phyloP scores from a whole-genome alignment of 2,797 vertebrate genomes.

The Brachymystax lenok region DNA sequence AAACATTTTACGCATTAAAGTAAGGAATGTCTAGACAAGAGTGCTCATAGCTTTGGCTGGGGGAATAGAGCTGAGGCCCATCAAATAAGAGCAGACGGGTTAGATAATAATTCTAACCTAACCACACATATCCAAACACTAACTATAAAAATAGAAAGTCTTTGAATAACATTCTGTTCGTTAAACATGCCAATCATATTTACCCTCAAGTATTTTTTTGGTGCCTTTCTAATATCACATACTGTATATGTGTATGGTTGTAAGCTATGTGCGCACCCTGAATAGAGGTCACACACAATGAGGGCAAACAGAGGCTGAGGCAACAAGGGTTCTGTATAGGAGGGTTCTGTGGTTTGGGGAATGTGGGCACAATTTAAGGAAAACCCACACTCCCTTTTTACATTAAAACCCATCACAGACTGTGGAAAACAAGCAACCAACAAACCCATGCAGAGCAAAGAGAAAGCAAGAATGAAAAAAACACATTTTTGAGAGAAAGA shows the following conservation, averaged over 20 bases:
- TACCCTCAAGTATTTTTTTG: constrained; percentile 34
- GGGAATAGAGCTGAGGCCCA: constrained; percentile 37
- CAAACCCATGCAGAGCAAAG: constrained; percentile 52
- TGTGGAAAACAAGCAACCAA: constrained; percentile 54
- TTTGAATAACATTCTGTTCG: constrained; percentile 46
- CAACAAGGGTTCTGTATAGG: no score
- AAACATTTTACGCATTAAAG: constrained; percentile 76
- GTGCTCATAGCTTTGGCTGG: constrained; percentile 45
- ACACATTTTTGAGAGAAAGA: constrained; percentile 22
- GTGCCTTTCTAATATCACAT: constrained; percentile 17
- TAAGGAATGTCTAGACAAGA: constrained; percentile 64
- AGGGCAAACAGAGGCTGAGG: constrained; percentile 31
- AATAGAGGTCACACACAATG: constrained; percentile 37
- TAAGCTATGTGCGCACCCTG: constrained; percentile 10
- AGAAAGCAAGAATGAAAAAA: constrained; percentile 28
- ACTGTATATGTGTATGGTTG: constrained; percentile 31
- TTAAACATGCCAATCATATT: constrained; percentile 52
- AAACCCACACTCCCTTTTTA: constrained; percentile 42
- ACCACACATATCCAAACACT: constrained; percentile 50
- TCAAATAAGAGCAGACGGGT: constrained; percentile 47
- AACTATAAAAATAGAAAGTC: constrained; percentile 41
- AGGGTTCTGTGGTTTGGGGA: constrained; percentile 44
- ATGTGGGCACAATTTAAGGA: constrained; percentile 54
- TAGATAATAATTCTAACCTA: constrained; percentile 45
- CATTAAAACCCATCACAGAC: constrained; percentile 43